Base-by-base conservation (phyloP, 2,888 invertebrate species). In the Frankliniella intonsa region DNA sequence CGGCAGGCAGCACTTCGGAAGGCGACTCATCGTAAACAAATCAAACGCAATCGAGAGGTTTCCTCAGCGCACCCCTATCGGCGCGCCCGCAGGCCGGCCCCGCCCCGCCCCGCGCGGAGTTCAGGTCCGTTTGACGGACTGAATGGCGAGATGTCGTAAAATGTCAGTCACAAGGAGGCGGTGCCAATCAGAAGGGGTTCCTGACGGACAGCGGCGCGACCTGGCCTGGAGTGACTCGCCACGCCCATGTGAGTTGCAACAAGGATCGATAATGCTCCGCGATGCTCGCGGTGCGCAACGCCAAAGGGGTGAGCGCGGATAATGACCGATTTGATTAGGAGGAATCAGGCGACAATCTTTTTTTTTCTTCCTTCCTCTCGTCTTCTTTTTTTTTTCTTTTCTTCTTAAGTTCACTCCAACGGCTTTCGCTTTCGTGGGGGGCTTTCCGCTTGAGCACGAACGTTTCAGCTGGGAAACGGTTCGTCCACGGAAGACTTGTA, bases 111-210 rank as follows among this genome's bases (percentile, higher is more conserved):
- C 3, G 69, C 22, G n/a, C 17, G 22, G 22, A 19, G 69, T 69
- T 22, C 69, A 19, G 69, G 69, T 22, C n/a, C 69, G 69, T 25
- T 76, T 76, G 69, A 76, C 69, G 25, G 69, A 22, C 69, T 76
- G 69, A 22, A 69, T 22, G 69, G 69, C 55, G 22, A 19, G 55
- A 69, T 22, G 69, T 22, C 69, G 69, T 76, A 76, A 76, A 76
- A 76, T 25, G 69, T 76, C 69, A 76, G 11, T 22, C 69, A 22
- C 22, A 25, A 76, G 25, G 69, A 76, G 69, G 22, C 25, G 69
- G 69, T 76, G 69, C 69, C 69, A 76, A 76, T 76, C 69, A 55
- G 55, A 55, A 55, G 19, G 55, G 55, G 55, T 55, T 55, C 17
- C 55, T 5, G 38, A 38, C 38, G 5, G 38, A 38, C 38, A 38